These are phyloP conservation scores for Potorous gilbertii DNA, from an alignment of 2,797 vertebrate genomes.

Conservation along the genomic window DNA sequence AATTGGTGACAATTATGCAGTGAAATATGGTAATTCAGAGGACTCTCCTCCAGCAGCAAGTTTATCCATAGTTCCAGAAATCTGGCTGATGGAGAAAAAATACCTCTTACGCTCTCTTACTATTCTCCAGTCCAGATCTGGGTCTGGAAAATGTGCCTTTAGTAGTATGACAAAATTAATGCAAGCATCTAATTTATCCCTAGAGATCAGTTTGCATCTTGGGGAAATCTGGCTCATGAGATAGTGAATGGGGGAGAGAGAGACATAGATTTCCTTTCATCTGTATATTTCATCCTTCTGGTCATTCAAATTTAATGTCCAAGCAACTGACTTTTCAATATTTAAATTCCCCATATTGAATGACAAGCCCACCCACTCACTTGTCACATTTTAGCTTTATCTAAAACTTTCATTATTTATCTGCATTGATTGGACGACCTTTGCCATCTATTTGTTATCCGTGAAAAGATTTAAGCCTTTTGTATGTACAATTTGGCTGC, in stretches of 20 bases:
- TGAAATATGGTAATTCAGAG: not conserved
- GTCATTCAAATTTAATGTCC: conserved; percentile 66
- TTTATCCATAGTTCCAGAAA: not conserved
- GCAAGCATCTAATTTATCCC: not conserved
- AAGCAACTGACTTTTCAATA: conserved; percentile 69
- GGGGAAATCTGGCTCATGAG: not conserved
- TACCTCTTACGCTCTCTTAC: not conserved
- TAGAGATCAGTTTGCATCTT: not conserved
- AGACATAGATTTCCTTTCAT: conserved; percentile 64
- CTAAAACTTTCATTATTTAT: conserved; percentile 76
- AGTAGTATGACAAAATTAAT: not conserved
- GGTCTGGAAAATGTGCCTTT: not conserved
- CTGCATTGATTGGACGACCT: conserved; percentile 68
- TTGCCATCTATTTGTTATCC: conserved; percentile 48
- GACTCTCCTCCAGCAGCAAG: not conserved
- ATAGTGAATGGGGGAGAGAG: not conserved
- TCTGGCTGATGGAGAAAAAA: not conserved
- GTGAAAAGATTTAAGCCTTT: conserved; percentile 61
- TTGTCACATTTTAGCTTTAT: conserved; percentile 70
- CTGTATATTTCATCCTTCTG: conserved; percentile 55
- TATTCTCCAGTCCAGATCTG: not conserved
- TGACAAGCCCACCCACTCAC: conserved; percentile 44
- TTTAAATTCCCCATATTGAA: conserved; percentile 69
- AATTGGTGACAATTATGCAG: too few species aligned
- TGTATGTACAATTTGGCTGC: conserved; percentile 48